A percentile compares a stretch with the other conserved stretches of the same genome.
Evolutionary conservation across 2,797 vertebrate species (phyloP).

Genomic region (Rhinophrynus dorsalis): DNA sequence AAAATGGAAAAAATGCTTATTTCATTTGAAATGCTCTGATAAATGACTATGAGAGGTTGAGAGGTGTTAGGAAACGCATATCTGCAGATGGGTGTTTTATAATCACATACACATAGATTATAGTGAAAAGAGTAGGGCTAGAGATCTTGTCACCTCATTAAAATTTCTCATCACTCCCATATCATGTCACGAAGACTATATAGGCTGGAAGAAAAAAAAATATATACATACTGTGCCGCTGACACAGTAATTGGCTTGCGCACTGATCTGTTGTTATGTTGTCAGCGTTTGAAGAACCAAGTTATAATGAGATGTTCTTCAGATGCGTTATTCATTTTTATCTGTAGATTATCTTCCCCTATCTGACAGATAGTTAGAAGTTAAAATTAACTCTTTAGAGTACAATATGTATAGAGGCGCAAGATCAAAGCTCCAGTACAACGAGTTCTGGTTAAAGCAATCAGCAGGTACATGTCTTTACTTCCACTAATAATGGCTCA

Average conservation of each 20-base stretch:
- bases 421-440: no score
- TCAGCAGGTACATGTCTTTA: no score
- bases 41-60: neutral
- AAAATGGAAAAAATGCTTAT: neutral
- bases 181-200: neutral
- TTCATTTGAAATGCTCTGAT: neutral
- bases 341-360: neutral
- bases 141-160: constrained; percentile 1
- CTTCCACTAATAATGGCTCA: no score
- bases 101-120: constrained; percentile 1
- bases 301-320: neutral
- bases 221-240: neutral
- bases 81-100: neutral
- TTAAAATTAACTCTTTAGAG: no score
- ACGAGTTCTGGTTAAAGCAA: no score
- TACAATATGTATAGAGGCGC: no score
- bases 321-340: neutral
- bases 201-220: neutral
- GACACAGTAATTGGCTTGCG: constrained; percentile 11
- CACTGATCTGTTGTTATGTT: neutral
- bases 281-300: neutral
- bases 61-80: neutral
- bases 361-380: no score
- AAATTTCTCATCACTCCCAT: neutral
- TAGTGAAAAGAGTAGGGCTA: neutral